Percentiles rank a stretch among this genome's conserved stretches.
These are phyloP conservation scores for Seira sanloemensis DNA, from an alignment of 2,888 invertebrate species.

Conservation along the genomic window DNA sequence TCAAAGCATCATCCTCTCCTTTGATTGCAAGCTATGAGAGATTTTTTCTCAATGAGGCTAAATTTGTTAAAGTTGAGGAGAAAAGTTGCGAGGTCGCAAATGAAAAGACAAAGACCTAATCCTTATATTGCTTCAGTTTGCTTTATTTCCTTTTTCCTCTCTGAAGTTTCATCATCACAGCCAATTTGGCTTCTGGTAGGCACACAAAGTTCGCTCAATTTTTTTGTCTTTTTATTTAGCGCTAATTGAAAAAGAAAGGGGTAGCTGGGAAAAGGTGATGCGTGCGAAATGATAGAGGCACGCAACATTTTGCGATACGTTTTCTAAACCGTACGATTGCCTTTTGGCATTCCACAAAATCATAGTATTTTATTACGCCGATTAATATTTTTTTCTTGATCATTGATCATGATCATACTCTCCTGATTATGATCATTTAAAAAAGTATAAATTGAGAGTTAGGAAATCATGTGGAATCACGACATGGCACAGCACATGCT, in stretches of 20 bases:
- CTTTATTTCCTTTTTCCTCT: background rate
- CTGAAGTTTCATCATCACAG: background rate
- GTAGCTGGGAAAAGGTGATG: background rate
- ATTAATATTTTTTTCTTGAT: background rate
- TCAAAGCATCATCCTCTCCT: too few species aligned
- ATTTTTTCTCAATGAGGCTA: background rate
- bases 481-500: background rate
- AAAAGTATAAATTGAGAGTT: background rate
- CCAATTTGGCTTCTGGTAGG: too few species aligned
- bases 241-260: constrained; percentile 8
- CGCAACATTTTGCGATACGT: background rate
- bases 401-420: too few species aligned
- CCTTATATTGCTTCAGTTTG: background rate
- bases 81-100: background rate
- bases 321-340: background rate
- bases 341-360: background rate
- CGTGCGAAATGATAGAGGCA: background rate
- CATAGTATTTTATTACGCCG: background rate
- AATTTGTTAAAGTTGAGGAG: too few species aligned
- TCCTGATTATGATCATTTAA: background rate
- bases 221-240: background rate
- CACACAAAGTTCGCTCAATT: too few species aligned
- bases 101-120: background rate
- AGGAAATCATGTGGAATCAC: background rate
- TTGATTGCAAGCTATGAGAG: too few species aligned